Percentiles rank a stretch among this genome's conserved stretches.
phyloP scores from a whole-genome alignment of 2,797 vertebrate genomes.

The Myiotriccus ornatus region DNA sequence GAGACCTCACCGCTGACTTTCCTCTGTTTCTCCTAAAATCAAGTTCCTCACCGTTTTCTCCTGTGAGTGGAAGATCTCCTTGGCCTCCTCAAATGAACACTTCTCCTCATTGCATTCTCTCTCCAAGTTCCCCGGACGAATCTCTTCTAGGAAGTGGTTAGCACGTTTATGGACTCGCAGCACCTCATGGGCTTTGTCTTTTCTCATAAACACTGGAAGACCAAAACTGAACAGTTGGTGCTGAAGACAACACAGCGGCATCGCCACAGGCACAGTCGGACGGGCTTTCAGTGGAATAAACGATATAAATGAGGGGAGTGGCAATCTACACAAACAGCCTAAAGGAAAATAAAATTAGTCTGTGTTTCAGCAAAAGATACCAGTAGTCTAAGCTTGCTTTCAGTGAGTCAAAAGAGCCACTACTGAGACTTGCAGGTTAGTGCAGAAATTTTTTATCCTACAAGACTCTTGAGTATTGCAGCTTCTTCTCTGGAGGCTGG shows the following conservation, averaged over 20 bases:
- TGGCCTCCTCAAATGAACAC: slow-evolving; percentile 83
- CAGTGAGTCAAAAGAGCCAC: not conserved
- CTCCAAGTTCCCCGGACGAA: slow-evolving; percentile 81
- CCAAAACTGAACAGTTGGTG: not conserved
- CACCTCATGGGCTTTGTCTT: slow-evolving; percentile 63
- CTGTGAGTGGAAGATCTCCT: slow-evolving; percentile 82
- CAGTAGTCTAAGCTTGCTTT: not conserved
- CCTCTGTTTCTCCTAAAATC: not conserved
- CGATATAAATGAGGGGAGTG: not conserved
- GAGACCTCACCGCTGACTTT: not conserved
- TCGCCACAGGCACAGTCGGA: not conserved
- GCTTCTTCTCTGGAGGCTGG: not conserved
- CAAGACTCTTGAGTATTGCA: not conserved
- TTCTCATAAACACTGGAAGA: slow-evolving; percentile 47
- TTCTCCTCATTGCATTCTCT: slow-evolving; percentile 84
- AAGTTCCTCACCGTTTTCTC: slow-evolving; percentile 81
- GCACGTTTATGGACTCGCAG: slow-evolving; percentile 75
- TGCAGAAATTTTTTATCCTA: not conserved
- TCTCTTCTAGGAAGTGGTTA: slow-evolving; percentile 82
- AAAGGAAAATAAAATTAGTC: not conserved
- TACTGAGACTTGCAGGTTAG: not conserved
- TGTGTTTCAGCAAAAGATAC: not conserved
- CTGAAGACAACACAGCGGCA: not conserved
- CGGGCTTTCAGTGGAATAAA: not conserved
- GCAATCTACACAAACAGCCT: not conserved